These are phyloP conservation scores for Cinara cedri DNA, from an alignment of 2,888 invertebrate species.

Conservation along the genomic window DNA sequence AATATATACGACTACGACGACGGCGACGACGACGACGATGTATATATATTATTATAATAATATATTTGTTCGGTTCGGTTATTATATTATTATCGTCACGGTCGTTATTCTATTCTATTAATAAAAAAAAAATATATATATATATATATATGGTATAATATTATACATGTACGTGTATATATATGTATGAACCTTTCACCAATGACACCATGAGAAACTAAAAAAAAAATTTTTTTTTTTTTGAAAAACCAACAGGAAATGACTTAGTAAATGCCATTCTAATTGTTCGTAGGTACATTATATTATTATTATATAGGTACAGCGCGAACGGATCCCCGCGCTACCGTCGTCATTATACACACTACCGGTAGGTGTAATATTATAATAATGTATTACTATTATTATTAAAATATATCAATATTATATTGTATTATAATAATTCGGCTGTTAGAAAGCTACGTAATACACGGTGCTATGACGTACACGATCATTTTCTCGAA, in stretches of 20 bases:
- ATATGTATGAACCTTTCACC: constrained; percentile 53
- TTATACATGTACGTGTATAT: too few species aligned
- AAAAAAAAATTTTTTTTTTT: not conserved
- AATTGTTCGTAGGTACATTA: constrained; percentile 40
- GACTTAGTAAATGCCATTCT: constrained; percentile 56
- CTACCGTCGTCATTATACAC: too few species aligned
- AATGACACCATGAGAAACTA: constrained; percentile 56
- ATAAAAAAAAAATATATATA: not conserved
- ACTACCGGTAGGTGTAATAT: not conserved
- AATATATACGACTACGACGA: constrained; percentile 23
- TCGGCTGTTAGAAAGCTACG: too few species aligned
- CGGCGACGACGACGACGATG: not conserved
- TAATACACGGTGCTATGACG: too few species aligned
- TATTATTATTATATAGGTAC: too few species aligned
- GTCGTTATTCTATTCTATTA: constrained; percentile 55
- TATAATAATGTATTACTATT: too few species aligned
- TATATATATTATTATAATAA: too few species aligned
- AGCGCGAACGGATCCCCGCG: too few species aligned
- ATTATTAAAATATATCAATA: too few species aligned
- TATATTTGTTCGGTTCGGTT: constrained; percentile 33
- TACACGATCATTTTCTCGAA: too few species aligned
- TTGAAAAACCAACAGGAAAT: constrained; percentile 50
- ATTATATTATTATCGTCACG: constrained; percentile 46
- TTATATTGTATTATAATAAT: too few species aligned
- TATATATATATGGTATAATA: too few species aligned